Evolutionary conservation across 2,113 vertebrate species (phyloP), one percentile per base, ranked within the genome.

Genomic region (Strix aluco): DNA sequence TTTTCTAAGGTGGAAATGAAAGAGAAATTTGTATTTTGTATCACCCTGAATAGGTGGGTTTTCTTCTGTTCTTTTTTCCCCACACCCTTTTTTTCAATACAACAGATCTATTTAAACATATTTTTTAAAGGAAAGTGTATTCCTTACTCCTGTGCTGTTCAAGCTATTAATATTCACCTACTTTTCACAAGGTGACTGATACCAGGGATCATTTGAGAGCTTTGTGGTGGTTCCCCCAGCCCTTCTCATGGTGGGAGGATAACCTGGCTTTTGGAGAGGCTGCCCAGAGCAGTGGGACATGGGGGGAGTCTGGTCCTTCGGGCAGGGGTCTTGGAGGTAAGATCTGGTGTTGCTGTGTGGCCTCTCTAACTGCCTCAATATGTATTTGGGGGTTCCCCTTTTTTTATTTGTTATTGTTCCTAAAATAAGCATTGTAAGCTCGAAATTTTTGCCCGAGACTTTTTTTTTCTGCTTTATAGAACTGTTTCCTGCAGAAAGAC

Each of bases 1-100:
- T 96, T 95, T 91, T 90, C 95, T 82, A 79, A 74, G 69, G 47
- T 84, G 22, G 83, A 92, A 95, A 90, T 65, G 81, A 84, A 40
- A 66, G 59, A 80, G 40, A 81, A 93, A 86, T 85, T 78, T 90
- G 22, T 94, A 30, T 91, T 96, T 95, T 7, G 1, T 51, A 71
- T 49, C 71, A 40, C 25, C 57, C 73, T 7, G 11, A 49, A 87
- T 84, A 75, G 66, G 36, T 59, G 55, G 7, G 6, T 38, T 90
- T 81, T 89, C 55, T 88, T 81, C 69, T 54, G 8, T 30, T 72
- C 19, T 72, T 81, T 92, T 84, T 61, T 4, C 29, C 29, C 8
- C 7, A 3, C 18, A 59, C 29, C 17, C 27, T 81, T 78, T 86
- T 70, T 30, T 81, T 71, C 36, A 40, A 25, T 71, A 32, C 15